Base-by-base conservation (phyloP, 2,888 invertebrate species). In the Hesperia comma region DNA sequence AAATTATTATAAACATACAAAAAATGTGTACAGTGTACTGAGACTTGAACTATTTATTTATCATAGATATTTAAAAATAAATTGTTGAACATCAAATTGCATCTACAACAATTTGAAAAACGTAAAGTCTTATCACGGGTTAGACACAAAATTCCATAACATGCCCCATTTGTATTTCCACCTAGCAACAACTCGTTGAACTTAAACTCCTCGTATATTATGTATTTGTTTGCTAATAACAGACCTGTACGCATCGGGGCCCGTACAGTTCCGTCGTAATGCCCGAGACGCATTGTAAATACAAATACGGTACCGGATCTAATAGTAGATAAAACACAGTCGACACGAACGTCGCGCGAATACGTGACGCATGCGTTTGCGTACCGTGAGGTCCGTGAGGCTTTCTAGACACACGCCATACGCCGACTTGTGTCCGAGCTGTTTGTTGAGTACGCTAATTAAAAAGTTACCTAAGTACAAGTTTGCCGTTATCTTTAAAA, bases 241-340 rank as follows among this genome's bases (percentile, higher is more conserved):
- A 51, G 40, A 15, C 2, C 56, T 19, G 14, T 10, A 56, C 17
- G 17, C 19, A 56, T 19, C 17, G 37, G 6, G 19, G 21, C 58
- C 7, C 37, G 37, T 43, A 43, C 17, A 57, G 77, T 79, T 79
- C 76, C 76, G 76, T 70, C 72, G 69, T 75, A 72, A 77, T 68
- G 69, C 70, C 69, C 70, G 71, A 70, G 70, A 77, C 75, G 74
- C 75, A 73, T 71, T 75, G 75, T 72, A 79, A 78, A 80, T 79
- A 79, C 77, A 72, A 75, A 79, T 75, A 70, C 71, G 77, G 74
- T 80, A 78, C 85, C 86, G 86, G 86, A 85, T 83, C 83, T 77
- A 80, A 79, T 78, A 76, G 75, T 61, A 61, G 49, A 78, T 78
- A 74, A 74, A 79, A 72, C 72, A 69, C 69, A 66, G 69, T 70